Base-by-base conservation (phyloP, 2,797 vertebrate species). In the Arrhamphus sclerolepis region DNA sequence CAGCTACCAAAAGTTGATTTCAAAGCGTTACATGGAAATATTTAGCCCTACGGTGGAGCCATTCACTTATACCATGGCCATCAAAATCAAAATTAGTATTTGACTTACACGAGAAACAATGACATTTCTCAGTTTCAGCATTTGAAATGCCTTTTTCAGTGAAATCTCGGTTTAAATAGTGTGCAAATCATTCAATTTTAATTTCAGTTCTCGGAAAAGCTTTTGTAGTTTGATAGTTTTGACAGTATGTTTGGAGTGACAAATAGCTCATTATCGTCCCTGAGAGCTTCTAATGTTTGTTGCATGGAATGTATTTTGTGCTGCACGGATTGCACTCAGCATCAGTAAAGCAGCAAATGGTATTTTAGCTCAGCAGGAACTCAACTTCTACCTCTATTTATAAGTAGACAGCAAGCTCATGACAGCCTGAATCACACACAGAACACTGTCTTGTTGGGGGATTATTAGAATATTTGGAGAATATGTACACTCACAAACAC, bases 361-460 rank as follows among this genome's bases (percentile, higher is more conserved):
- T 56, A 49, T 69, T 64, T 68, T 44, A 61, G 58, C 72, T 70
- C 49, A 56, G 66, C 75, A 62, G 66, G 60, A 80, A 31, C 56
- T 79, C 58, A 65, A 71, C 75, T 71, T 79, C 69, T 68, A 59
- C 59, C 64, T 77, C 29, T 55, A 57, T 53, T 65, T 61, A 66
- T 69, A 54, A 78, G 48, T 72, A 66, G 69, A 43, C 70, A 61
- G 39, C 20, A 8, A 47, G 47, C 75, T 74, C 29, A 49, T 54
- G 22, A 54, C 49, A 46, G 52, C 49, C 67, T 8, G 52, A 66
- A 64, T 72, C 70, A 53, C 26, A 69, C 64, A 56, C 68, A 38
- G 13, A 68, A 61, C 51, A 66, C 40, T 44, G 59, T 77, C 46
- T 75, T 75, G 50, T 34, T 77, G 62, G 63, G 52, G 28, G 8